Conservation (phyloP, 2,888 invertebrate genomes). For the Ormyrus nitidulus region DNA sequence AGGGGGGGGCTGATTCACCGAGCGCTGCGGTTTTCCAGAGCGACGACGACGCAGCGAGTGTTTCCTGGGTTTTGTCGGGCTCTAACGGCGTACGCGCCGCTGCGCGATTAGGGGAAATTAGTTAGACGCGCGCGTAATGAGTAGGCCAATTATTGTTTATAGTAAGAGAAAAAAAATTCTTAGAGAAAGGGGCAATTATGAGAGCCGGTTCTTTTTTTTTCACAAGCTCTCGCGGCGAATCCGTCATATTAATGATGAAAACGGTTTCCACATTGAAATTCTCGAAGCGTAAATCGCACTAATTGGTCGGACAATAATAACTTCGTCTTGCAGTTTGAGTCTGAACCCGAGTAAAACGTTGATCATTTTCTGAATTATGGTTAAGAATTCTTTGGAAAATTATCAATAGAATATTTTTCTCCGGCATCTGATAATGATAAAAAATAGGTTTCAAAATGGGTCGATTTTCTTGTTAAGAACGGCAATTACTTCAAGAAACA, state of each 20-base stretch:
- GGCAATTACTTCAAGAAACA: too few species aligned
- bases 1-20: too few species aligned
- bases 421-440: too few species aligned
- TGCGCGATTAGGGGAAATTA: too few species aligned
- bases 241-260: conserved; percentile 19
- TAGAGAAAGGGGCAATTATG: conserved; percentile 24
- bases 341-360: conserved; percentile 1
- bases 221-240: conserved; percentile 17
- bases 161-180: not conserved
- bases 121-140: not conserved
- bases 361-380: conserved; percentile 12
- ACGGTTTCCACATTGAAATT: conserved; percentile 26
- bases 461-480: too few species aligned
- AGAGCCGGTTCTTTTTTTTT: conserved; percentile 22
- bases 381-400: too few species aligned
- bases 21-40: too few species aligned
- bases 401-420: too few species aligned
- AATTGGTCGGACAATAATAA: conserved; percentile 28
- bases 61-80: too few species aligned
- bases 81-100: too few species aligned
- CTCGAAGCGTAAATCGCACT: conserved; percentile 35
- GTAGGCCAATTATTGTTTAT: conserved; percentile 14
- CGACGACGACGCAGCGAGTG: too few species aligned
- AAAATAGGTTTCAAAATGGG: too few species aligned
- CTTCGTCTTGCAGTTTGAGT: not conserved